Percentiles rank a stretch among this genome's conserved stretches.
These are phyloP conservation scores for Lepidurus arcticus DNA, from an alignment of 1,140 invertebrate genomes.

Conservation along the genomic window DNA sequence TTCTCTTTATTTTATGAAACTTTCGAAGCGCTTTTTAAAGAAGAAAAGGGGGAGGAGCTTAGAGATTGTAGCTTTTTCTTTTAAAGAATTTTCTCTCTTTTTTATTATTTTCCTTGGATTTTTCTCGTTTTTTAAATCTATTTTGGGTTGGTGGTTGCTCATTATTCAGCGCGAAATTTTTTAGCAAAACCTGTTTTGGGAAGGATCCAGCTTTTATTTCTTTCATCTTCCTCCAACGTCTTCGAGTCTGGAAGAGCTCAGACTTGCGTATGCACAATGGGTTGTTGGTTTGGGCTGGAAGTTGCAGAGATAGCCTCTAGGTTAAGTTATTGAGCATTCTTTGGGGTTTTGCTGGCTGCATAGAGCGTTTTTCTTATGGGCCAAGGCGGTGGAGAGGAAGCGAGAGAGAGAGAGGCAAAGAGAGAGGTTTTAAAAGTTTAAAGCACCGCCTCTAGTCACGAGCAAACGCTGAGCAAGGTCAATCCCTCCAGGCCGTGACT, in stretches of 20 bases:
- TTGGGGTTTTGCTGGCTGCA: not conserved
- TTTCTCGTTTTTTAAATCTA: no score
- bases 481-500: not conserved
- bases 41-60: not conserved
- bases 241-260: no score
- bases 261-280: conserved; percentile 1
- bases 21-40: no score
- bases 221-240: not conserved
- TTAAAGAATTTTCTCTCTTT: no score
- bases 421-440: conserved; percentile 11
- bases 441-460: conserved; percentile 20
- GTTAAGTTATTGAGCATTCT: conserved; percentile 2
- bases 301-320: not conserved
- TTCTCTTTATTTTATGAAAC: no score
- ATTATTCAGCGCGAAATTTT: no score
- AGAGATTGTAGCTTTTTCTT: not conserved
- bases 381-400: not conserved
- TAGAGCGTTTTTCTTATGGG: not conserved
- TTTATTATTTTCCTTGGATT: not conserved
- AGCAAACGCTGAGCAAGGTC: conserved; percentile 13
- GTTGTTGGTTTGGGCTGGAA: not conserved
- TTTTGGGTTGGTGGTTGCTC: no score
- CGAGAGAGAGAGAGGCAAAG: not conserved
- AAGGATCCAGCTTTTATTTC: not conserved
- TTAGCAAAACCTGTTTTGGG: no score